Evolutionary conservation across 64 coral and sea anemone genomes (phyloP), one percentile per base, ranked within the genome.

Genomic region (Dendronephthya gigantea): DNA sequence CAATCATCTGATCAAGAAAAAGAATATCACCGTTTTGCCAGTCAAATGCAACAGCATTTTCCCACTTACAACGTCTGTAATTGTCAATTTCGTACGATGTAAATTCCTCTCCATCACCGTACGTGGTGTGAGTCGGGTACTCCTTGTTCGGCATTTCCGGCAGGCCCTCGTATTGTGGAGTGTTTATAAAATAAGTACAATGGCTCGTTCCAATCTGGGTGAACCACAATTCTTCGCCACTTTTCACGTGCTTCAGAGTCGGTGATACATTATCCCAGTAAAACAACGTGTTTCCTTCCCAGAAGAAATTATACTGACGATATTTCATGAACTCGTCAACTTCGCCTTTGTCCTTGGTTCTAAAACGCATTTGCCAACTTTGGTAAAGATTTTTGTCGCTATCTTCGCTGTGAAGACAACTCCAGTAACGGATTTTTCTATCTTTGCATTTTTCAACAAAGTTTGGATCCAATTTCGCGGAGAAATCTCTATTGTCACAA

Each of bases 151-250:
- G 76, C 32, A 97, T 33, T 5, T 56, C 4, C 69, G 85, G 83
- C 69, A 88, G 83, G 37, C 83, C 89, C 27, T 91, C 83, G 76
- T 89, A 97, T 88, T 89, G 90, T 1, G 94, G 94, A 16, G 89
- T 91, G 17, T 97, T 89, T 45, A 83, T 93, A 87, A 87, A 93
- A 52, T 45, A 45, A 45, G 4, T 45, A 4, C 41, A 4, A 89
- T 89, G 69, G 86, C 90, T 28, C 91, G 94, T 89, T 45, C 85
- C 87, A 10, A 87, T 43, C 84, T 97, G 91, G 35, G 85, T 97
- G 34, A 97, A 97, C 94, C 94, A 97, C 15, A 93, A 82, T 39
- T 83, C 50, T 50, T 89, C 89, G n/a, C 94, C 94, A 32, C 89
- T 97, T 45, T 48, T 48, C 48, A 91, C 91, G 84, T 97, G 91